These are phyloP conservation scores for Pseudoatta argentina DNA, from an alignment of 1,140 invertebrate species.

Conservation along the genomic window DNA sequence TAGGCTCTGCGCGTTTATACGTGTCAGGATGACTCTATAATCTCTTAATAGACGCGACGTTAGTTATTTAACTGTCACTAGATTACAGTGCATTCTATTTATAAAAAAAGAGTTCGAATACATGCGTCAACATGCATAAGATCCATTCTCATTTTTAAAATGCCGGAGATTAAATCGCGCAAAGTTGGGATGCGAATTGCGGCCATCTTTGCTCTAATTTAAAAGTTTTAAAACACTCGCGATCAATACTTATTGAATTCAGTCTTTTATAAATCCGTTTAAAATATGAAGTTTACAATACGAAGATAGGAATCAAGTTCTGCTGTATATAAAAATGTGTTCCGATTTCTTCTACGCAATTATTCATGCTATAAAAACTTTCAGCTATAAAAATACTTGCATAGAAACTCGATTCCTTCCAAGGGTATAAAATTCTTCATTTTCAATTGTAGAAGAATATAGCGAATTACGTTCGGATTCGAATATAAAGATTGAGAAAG, in stretches of 20 bases:
- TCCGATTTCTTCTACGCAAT: constrained; percentile 21
- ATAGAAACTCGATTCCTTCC: background rate
- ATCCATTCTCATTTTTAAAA: constrained; percentile 7
- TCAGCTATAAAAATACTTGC: constrained; percentile 15
- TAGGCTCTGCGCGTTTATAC: background rate
- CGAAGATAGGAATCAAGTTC: constrained; percentile 9
- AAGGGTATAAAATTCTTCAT: background rate
- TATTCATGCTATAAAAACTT: constrained; percentile 6
- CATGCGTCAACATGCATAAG: background rate
- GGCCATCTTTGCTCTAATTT: constrained; percentile 27
- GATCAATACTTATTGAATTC: constrained; percentile 32
- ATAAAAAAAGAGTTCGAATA: background rate
- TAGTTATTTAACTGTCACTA: constrained; percentile 21
- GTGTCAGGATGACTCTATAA: constrained; percentile 20
- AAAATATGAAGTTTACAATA: constrained; percentile 13
- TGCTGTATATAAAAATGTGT: background rate
- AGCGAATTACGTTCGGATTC: background rate
- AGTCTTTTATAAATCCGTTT: constrained; percentile 7
- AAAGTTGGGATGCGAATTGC: background rate
- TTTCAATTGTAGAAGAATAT: background rate
- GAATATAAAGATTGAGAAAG: background rate
- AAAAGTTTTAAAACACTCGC: background rate
- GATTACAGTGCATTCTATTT: constrained; percentile 27
- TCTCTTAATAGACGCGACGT: constrained; percentile 39
- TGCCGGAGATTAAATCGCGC: constrained; percentile 12